Evolutionary conservation across 2,113 vertebrate species (phyloP).

Genomic region (Sebastes fasciatus): DNA sequence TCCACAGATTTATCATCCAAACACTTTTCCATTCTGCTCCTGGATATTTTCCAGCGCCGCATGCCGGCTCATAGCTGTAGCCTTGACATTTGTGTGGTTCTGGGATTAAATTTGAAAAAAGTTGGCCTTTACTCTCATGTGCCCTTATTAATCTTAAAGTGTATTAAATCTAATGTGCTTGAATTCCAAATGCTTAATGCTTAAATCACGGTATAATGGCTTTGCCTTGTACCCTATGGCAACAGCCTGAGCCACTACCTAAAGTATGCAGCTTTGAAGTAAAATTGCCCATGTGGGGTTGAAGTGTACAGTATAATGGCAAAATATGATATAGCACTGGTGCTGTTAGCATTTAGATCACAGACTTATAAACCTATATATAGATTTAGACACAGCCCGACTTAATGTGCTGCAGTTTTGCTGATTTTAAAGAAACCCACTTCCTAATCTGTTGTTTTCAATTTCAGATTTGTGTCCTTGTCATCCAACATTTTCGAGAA

Average conservation of each 20-base stretch:
- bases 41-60: constrained; percentile 36
- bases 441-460: not conserved
- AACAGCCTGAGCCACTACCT: constrained; percentile 24
- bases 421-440: not conserved
- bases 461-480: not conserved
- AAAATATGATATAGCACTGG: not conserved
- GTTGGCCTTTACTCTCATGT: constrained; percentile 44
- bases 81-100: constrained; percentile 51
- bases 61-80: constrained; percentile 6
- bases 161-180: constrained; percentile 39
- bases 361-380: not conserved
- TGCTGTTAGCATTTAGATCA: not conserved
- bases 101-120: constrained; percentile 52
- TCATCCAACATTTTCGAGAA: not conserved
- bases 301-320: not conserved
- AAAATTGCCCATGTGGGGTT: constrained; percentile 14
- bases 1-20: constrained; percentile 20
- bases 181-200: constrained; percentile 38
- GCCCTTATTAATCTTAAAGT: constrained; percentile 48
- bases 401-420: not conserved
- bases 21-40: constrained; percentile 7
- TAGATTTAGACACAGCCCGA: not conserved
- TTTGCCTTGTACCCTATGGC: not conserved
- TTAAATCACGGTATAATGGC: constrained; percentile 26
- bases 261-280: constrained; percentile 13